A percentile compares a stretch with the other conserved stretches of the same genome.
Conservation (phyloP, 2,113 vertebrate species). For the Sus scrofa region T2T-Sscrofa CM000822.6:64812001-64812500, state of each 20-base stretch:
- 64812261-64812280: background rate
- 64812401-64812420: background rate
- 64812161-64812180: background rate
- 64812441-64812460: background rate
- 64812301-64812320: background rate
- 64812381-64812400: background rate
- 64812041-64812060: background rate
- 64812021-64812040: background rate
- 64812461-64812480: background rate
- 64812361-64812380: background rate
- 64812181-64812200: background rate
- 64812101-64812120: background rate
- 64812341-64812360: background rate
- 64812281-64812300: background rate
- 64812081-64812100: background rate
- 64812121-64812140: background rate
- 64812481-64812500: background rate
- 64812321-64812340: background rate
- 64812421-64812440: constrained; percentile 7
- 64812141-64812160: background rate
- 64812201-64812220: background rate
- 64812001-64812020: background rate
- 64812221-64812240: background rate
- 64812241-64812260: constrained; percentile 14
- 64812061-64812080: background rate